Base-by-base conservation (phyloP, 2,113 vertebrate genomes). In the Crotophaga sulcirostris region DNA sequence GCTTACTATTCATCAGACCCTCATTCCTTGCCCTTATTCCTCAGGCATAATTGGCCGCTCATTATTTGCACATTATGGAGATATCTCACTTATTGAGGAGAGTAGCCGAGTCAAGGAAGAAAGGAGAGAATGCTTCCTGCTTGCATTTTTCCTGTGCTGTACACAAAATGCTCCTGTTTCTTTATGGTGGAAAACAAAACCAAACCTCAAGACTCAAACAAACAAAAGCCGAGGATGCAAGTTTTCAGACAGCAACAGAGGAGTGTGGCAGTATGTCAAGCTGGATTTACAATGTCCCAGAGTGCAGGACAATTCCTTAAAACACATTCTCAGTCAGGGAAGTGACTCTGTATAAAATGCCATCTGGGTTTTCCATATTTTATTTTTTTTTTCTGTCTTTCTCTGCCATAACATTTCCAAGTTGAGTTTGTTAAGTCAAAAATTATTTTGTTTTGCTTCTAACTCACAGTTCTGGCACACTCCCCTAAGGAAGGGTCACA, bases 361-460 rank as follows among this genome's bases (percentile, higher is more conserved):
- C 96, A 82, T 94, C 86, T 96, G 94, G 86, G 72, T 44, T 90
- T 92, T 96, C 80, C 77, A 75, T 93, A 87, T 95, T 96, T 96
- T 93, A 87, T 95, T 92, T 26, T 86, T 14, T 80, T 24, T 54
- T 16, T 77, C 40, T n/a, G n/a, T 79, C 67, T 72, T 44, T 86
- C 66, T 47, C 20, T 20, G 9, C 47, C 47, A 28, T 74, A 85
- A 81, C 3, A 1, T 72, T 92, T 93, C 68, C 87, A 94, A 60
- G 49, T 89, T 92, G 72, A 87, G 60, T 94, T 94, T 95, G 72
- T 88, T 91, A 91, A 94, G 90, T 80, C 59, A 93, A 87, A 94
- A 89, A 82, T 45, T 76, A 7, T 59, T 88, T 77, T 74, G 79
- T 90, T 81, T 56, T 2, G 0, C 47, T 93, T 90, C 67, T 58